Base-by-base conservation (phyloP, 1,140 invertebrate species). In the Macrobrachium rosenbergii region DNA sequence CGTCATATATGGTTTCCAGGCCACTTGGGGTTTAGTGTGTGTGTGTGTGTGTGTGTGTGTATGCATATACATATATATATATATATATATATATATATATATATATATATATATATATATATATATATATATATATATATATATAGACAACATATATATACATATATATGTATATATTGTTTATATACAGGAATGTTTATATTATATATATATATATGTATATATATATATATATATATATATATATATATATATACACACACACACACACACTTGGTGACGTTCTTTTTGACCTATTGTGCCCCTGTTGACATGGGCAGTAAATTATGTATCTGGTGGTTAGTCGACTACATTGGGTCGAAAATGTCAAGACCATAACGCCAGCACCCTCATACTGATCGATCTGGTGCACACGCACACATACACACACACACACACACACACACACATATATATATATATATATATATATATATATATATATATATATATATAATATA, bases 211-310 rank as follows among this genome's bases (percentile, higher is more conserved):
- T 58, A 77, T 58, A 77, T 58, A 77, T 58, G 59, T 58, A 76
- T 58, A 76, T 58, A 76, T n/a, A 76, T 58, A 76, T 58, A 76
- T n/a, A 76, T 58, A 76, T n/a, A 76, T 58, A 76, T 58, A 16
- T 52, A 52, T 52, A 52, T 52, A 52, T 52, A 52, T 52, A 52
- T 52, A 52, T 52, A 52, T 52, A 52, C 10, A 52, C 7, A n/a
- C 7, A n/a, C 12, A 28, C 7, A 37, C n/a, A n/a, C n/a, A n/a
- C n/a, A n/a, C n/a, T n/a, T n/a, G n/a, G n/a, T n/a, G n/a, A n/a
- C n/a, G n/a, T n/a, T n/a, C n/a, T n/a, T n/a, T n/a, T n/a, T n/a
- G n/a, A n/a, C n/a, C n/a, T n/a, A n/a, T n/a, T n/a, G n/a, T n/a
- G n/a, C n/a, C n/a, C n/a, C n/a, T n/a, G n/a, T n/a, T n/a, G n/a